Evolutionary conservation across 2,113 vertebrate genomes (phyloP).

Genomic region (Xyrauchen texanus): DNA sequence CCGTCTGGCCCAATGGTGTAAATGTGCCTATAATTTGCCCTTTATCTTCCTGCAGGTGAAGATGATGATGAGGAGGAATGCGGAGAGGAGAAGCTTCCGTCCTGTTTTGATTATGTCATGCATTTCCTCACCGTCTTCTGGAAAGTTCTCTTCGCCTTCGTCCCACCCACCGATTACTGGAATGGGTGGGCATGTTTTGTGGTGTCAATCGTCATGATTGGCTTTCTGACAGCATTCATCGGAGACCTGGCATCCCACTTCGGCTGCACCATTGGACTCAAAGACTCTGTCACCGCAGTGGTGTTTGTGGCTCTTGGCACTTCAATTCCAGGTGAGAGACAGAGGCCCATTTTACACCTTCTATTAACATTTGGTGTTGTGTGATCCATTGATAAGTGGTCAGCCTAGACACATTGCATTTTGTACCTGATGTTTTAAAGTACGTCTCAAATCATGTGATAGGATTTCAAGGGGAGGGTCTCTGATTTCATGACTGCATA

Average conservation of each 20-base stretch:
- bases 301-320: slow-evolving; percentile 96
- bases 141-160: slow-evolving; percentile 98
- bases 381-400: too few relatives aligned
- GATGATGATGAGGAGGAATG: slow-evolving; percentile 97
- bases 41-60: slow-evolving; percentile 64
- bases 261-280: slow-evolving; percentile 96
- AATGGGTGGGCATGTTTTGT: slow-evolving; percentile 98
- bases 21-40: too few relatives aligned
- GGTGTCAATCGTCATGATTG: slow-evolving; percentile 97
- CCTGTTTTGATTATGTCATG: slow-evolving; percentile 99
- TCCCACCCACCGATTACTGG: slow-evolving; percentile 98
- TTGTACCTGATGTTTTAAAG: too few relatives aligned
- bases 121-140: slow-evolving; percentile 99
- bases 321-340: slow-evolving; percentile 87
- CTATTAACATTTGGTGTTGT: too few relatives aligned
- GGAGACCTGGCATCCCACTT: slow-evolving; percentile 96
- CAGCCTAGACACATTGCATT: too few relatives aligned
- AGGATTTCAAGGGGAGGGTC: too few relatives aligned
- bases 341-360: too few relatives aligned
- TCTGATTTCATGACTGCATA: too few relatives aligned
- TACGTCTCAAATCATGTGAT: too few relatives aligned
- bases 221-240: slow-evolving; percentile 93
- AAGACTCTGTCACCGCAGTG: slow-evolving; percentile 95
- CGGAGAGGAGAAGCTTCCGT: slow-evolving; percentile 98
- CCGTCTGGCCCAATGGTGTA: too few relatives aligned